Percentiles rank a stretch among this genome's conserved stretches.
Conservation (phyloP, 2,797 vertebrate species). For the Chaunax sp. region DNA sequence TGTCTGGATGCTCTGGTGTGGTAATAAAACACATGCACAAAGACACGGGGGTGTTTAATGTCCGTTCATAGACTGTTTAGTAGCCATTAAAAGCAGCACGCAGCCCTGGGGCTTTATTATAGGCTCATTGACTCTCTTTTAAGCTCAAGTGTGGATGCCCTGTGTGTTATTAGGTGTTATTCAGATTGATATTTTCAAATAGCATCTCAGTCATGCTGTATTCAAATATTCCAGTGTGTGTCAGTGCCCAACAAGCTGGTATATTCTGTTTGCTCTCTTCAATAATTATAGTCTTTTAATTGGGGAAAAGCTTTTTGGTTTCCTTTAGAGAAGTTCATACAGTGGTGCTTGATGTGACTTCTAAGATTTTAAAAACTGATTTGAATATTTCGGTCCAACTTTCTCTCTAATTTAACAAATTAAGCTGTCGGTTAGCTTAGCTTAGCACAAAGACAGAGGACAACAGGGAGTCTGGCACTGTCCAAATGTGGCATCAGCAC, state of each 20-base stretch:
- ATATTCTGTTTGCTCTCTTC: not conserved
- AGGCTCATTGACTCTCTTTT: constrained; percentile 49
- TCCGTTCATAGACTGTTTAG: constrained; percentile 50
- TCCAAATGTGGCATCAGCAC: not conserved
- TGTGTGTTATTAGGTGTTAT: constrained; percentile 20
- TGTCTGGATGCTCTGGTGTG: constrained; percentile 38
- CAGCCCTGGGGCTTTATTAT: constrained; percentile 32
- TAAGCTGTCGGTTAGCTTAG: not conserved
- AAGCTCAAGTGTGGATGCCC: constrained; percentile 20
- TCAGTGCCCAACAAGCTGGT: not conserved
- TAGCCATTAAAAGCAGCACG: constrained; percentile 43
- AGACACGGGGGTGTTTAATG: constrained; percentile 35
- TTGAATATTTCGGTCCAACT: too few species aligned
- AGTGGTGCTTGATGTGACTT: not conserved
- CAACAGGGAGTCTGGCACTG: too few species aligned
- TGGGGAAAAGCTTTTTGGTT: not conserved
- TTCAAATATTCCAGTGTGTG: not conserved
- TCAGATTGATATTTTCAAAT: constrained; percentile 39
- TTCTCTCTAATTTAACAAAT: not conserved
- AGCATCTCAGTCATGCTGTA: not conserved
- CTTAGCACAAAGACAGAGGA: not conserved
- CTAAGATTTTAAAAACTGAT: too few species aligned
- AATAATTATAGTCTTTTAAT: not conserved
- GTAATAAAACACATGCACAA: constrained; percentile 63
- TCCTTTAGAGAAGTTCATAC: not conserved